phyloP scores from a whole-genome alignment of 2,888 invertebrate species.

The Orthonevra nobilis region DNA sequence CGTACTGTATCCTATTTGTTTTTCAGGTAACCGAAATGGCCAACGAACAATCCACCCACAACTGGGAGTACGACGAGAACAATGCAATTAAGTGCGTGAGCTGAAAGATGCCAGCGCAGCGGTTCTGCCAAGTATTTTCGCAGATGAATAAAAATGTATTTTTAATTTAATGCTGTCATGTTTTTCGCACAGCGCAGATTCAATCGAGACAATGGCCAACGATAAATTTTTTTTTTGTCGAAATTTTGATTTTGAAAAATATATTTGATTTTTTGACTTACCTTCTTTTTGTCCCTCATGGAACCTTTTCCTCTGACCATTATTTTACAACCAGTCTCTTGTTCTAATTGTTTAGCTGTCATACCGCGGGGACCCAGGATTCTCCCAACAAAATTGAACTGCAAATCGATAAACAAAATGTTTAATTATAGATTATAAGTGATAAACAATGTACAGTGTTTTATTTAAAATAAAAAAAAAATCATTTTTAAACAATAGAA shows the following conservation, averaged over 20 bases:
- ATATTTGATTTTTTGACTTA: slow-evolving; percentile 80
- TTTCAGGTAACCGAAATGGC: slow-evolving; percentile 26
- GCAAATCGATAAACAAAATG: slow-evolving; percentile 82
- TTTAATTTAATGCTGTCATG: slow-evolving; percentile 45
- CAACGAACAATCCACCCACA: slow-evolving; percentile 43
- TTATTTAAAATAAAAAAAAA: too few relatives aligned
- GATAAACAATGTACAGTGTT: too few relatives aligned
- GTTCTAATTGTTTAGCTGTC: slow-evolving; percentile 99
- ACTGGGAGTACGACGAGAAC: slow-evolving; percentile 35
- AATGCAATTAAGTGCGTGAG: slow-evolving; percentile 52
- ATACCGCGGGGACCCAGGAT: slow-evolving; percentile 99
- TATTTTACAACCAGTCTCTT: slow-evolving; percentile 99
- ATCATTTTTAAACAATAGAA: too few relatives aligned
- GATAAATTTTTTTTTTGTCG: slow-evolving; percentile 12
- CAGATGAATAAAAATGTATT: slow-evolving; percentile 41
- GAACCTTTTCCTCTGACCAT: slow-evolving; percentile 99
- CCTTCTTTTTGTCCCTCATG: slow-evolving; percentile 99
- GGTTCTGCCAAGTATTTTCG: slow-evolving; percentile 34
- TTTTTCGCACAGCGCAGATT: slow-evolving; percentile 15
- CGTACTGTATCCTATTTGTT: not conserved
- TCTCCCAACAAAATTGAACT: slow-evolving; percentile 99
- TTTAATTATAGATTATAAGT: not conserved
- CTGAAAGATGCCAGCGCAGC: slow-evolving; percentile 34
- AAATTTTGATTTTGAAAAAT: not conserved
- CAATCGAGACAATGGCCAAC: not conserved